Conservation (phyloP, 53 echinoderm and acorn worm genomes). For the Temnopleurus reevesii region DNA sequence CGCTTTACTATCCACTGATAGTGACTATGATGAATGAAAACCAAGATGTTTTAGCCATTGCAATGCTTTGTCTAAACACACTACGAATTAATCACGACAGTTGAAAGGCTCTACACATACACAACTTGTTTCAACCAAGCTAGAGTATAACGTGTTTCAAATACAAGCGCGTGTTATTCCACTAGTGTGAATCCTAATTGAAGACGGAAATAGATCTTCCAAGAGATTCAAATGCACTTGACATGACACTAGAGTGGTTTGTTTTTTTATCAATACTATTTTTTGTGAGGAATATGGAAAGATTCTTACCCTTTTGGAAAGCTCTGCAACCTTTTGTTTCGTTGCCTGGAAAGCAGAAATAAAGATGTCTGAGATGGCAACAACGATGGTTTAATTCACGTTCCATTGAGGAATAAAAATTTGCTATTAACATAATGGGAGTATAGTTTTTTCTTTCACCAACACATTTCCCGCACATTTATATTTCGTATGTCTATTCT, state of each 20-base stretch:
- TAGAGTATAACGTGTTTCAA: slow-evolving; percentile 1
- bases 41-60: slow-evolving; percentile 55
- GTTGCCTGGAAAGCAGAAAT: slow-evolving; percentile 59
- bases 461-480: too few relatives aligned
- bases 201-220: slow-evolving; percentile 10
- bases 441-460: too few relatives aligned
- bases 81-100: slow-evolving; percentile 28
- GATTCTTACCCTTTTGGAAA: slow-evolving; percentile 70
- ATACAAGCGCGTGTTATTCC: not conserved
- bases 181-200: not conserved
- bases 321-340: slow-evolving; percentile 65
- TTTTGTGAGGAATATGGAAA: not conserved
- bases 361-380: too few relatives aligned
- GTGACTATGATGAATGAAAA: slow-evolving; percentile 53
- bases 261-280: too few relatives aligned
- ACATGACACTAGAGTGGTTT: too few relatives aligned
- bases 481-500: too few relatives aligned
- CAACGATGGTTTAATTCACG: too few relatives aligned
- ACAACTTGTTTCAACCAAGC: not conserved
- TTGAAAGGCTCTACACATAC: not conserved
- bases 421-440: too few relatives aligned
- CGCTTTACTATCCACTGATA: slow-evolving; percentile 45
- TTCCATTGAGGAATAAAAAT: too few relatives aligned
- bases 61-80: slow-evolving; percentile 48
- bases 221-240: slow-evolving; percentile 9